These are phyloP conservation scores for Copidosoma aretas DNA, from an alignment of 2,888 invertebrate genomes.

Conservation along the genomic window DNA sequence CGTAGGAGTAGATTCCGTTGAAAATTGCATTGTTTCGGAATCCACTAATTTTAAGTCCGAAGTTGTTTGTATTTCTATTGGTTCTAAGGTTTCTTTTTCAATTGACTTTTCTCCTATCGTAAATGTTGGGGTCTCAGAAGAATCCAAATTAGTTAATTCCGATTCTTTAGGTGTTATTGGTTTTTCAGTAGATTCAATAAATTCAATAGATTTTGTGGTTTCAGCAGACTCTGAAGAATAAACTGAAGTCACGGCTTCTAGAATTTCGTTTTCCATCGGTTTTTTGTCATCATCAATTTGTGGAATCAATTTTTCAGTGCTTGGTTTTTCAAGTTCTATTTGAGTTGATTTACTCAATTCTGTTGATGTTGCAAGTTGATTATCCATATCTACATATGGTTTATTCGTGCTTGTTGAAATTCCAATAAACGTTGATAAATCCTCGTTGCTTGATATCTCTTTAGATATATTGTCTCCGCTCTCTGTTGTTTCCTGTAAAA, in stretches of 20 bases:
- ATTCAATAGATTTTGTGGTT: slow-evolving; percentile 22
- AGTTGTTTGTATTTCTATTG: slow-evolving; percentile 29
- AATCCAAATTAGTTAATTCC: slow-evolving; percentile 8
- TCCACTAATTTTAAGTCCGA: slow-evolving; percentile 26
- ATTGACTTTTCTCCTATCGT: slow-evolving; percentile 10
- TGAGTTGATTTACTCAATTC: background rate
- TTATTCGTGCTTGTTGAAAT: background rate
- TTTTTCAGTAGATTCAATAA: slow-evolving; percentile 11
- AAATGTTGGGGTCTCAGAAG: slow-evolving; percentile 11
- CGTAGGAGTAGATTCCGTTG: slow-evolving; percentile 19
- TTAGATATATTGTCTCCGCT: slow-evolving; percentile 20
- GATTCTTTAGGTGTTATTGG: slow-evolving; percentile 16
- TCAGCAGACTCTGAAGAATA: slow-evolving; percentile 7
- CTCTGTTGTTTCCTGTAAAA: slow-evolving; percentile 29
- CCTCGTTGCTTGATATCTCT: slow-evolving; percentile 2
- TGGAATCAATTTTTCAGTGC: slow-evolving; percentile 31
- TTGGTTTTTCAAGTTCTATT: slow-evolving; percentile 35
- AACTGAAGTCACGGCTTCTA: slow-evolving; percentile 16
- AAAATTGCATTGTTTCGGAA: slow-evolving; percentile 24
- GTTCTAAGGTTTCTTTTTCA: slow-evolving; percentile 25
- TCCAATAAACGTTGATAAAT: background rate
- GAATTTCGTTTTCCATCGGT: slow-evolving; percentile 26
- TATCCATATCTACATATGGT: background rate
- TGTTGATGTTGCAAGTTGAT: background rate
- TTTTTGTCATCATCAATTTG: slow-evolving; percentile 8